A percentile compares a stretch with the other conserved stretches of the same genome.
These are phyloP conservation scores for Drosophila pegasa DNA, from an alignment of 2,888 invertebrate genomes.

Conservation along the genomic window DNA sequence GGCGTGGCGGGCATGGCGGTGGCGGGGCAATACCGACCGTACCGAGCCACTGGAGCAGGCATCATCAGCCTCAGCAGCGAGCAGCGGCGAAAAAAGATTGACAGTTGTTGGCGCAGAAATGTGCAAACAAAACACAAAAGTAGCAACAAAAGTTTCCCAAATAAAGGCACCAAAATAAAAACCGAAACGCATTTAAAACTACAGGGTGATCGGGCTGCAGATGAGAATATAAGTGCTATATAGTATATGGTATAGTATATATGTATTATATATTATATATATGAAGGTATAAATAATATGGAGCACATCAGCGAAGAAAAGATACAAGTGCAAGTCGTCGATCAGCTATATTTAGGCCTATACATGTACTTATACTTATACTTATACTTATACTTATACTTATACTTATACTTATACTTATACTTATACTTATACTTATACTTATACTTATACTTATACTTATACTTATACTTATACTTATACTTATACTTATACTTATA, in stretches of 20 bases:
- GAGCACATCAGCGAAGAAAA: too few species aligned
- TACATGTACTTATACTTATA: too few species aligned
- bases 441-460: too few species aligned
- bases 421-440: too few species aligned
- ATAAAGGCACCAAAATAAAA: conserved; percentile 60
- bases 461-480: too few species aligned
- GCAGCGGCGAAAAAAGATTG: conserved; percentile 66
- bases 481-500: too few species aligned
- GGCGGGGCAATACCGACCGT: conserved; percentile 17
- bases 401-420: too few species aligned
- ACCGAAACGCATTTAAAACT: conserved; percentile 55
- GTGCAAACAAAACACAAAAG: conserved; percentile 73
- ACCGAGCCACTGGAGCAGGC: conserved; percentile 33
- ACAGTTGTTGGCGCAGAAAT: conserved; percentile 77
- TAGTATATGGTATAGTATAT: too few species aligned
- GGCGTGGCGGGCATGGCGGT: neutral
- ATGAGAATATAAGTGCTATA: neutral
- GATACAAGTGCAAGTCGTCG: neutral
- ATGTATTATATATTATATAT: neutral
- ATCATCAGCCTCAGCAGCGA: conserved; percentile 42
- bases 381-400: too few species aligned
- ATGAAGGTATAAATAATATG: neutral
- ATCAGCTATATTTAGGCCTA: too few species aligned
- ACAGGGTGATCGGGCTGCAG: conserved; percentile 50
- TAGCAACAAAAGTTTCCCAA: conserved; percentile 67